These are phyloP conservation scores for Agapetus fuscipes DNA, from an alignment of 2,888 invertebrate genomes.

Conservation along the genomic window DNA sequence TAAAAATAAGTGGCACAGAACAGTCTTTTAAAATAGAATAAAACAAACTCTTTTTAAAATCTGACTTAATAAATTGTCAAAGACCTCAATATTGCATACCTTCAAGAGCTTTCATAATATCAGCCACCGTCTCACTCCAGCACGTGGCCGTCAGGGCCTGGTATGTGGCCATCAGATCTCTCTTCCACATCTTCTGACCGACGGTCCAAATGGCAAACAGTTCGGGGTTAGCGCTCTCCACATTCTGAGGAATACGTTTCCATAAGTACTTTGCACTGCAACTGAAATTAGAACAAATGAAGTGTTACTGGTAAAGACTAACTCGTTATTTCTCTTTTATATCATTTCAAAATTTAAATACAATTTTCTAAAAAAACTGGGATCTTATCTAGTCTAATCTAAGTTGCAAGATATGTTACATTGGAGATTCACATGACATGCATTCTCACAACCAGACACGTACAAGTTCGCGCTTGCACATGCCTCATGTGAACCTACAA, in stretches of 20 bases:
- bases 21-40: too few relatives aligned
- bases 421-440: too few relatives aligned
- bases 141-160: constrained; percentile 58
- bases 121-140: constrained; percentile 73
- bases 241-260: constrained; percentile 75
- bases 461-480: too few relatives aligned
- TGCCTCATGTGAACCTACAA: too few relatives aligned
- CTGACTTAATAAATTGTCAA: too few relatives aligned
- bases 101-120: constrained; percentile 71
- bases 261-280: constrained; percentile 88
- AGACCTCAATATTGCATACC: constrained; percentile 56
- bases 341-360: background rate
- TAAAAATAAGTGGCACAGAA: too few relatives aligned
- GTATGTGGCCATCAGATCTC: constrained; percentile 75
- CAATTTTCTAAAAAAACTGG: constrained; percentile 7
- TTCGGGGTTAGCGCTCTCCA: constrained; percentile 65
- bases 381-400: background rate
- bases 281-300: constrained; percentile 46
- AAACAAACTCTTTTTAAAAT: too few relatives aligned
- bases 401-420: too few relatives aligned
- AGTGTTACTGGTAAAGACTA: background rate
- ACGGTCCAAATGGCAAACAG: constrained; percentile 71
- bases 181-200: constrained; percentile 76
- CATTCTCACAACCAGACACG: too few relatives aligned
- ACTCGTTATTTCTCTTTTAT: background rate